These are phyloP conservation scores for Chromis chromis DNA, from an alignment of 2,797 vertebrate genomes.

Conservation along the genomic window DNA sequence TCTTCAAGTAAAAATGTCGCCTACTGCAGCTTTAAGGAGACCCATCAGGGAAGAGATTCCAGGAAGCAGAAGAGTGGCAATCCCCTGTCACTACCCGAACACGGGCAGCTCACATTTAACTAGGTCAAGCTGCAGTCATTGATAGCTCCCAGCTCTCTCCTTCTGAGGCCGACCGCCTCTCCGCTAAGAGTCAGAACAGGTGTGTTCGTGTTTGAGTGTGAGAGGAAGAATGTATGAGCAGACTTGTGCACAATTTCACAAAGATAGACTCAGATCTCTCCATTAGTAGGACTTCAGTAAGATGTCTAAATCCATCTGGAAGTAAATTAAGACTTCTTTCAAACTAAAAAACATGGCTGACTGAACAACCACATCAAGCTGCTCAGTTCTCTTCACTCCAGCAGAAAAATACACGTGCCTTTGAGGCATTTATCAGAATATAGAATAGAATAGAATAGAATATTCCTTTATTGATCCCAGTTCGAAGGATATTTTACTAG, in stretches of 20 bases:
- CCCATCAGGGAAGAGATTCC: slow-evolving; percentile 18
- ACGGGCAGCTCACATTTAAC: slow-evolving; percentile 50
- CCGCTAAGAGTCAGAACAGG: slow-evolving; percentile 27
- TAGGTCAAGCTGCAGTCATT: slow-evolving; percentile 49
- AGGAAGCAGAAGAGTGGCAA: slow-evolving; percentile 16
- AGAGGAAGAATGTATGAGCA: background rate
- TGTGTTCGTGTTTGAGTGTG: slow-evolving; percentile 24
- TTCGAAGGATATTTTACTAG: background rate
- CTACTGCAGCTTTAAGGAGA: slow-evolving; percentile 20
- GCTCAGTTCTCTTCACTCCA: too few species aligned
- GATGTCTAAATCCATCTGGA: background rate
- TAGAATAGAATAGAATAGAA: too few species aligned
- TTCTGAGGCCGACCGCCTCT: slow-evolving; percentile 4
- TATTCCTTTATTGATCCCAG: too few species aligned
- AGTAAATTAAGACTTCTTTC: background rate
- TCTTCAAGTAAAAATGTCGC: background rate
- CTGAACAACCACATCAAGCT: too few species aligned
- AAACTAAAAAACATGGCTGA: background rate
- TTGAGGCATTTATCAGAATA: background rate
- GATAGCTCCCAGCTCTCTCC: slow-evolving; percentile 24
- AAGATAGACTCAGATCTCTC: background rate
- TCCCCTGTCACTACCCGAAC: slow-evolving; percentile 32
- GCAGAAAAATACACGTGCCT: background rate
- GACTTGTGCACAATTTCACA: background rate
- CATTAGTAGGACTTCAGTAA: background rate